Conservation (phyloP, 2,113 vertebrate genomes). For the Micronycteris hirsuta region DNA sequence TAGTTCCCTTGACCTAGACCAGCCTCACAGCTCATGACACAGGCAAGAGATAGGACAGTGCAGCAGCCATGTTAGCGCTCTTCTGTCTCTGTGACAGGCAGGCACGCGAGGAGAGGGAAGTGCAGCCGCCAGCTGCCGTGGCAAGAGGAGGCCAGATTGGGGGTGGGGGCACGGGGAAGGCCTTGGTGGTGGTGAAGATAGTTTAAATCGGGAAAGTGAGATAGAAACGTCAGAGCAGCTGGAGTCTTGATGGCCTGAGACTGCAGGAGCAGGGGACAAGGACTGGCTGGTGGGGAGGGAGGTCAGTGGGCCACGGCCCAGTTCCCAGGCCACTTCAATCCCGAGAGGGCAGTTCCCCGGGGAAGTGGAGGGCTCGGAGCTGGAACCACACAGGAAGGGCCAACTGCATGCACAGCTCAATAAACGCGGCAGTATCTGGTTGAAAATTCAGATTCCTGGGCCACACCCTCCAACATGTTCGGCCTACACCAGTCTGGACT, state of each 20-base stretch:
- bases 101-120: neutral
- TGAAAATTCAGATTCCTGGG: neutral
- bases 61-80: neutral
- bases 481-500: neutral
- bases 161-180: neutral
- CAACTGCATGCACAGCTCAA: rapidly evolving
- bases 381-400: neutral
- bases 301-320: neutral
- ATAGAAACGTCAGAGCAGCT: neutral
- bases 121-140: rapidly evolving
- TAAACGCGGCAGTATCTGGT: neutral
- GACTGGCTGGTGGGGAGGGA: neutral
- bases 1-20: neutral
- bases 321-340: neutral
- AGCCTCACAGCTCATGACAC: neutral
- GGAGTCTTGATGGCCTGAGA: neutral
- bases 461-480: too few relatives aligned
- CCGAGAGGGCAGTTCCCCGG: rapidly evolving
- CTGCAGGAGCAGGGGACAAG: neutral
- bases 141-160: neutral
- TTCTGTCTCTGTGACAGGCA: slow-evolving; percentile 5
- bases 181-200: neutral
- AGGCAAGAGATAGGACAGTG: neutral
- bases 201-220: neutral
- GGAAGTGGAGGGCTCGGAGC: neutral